These are phyloP conservation scores for Capreolus pygargus DNA, from an alignment of 2,113 vertebrate genomes.

Conservation along the genomic window DNA sequence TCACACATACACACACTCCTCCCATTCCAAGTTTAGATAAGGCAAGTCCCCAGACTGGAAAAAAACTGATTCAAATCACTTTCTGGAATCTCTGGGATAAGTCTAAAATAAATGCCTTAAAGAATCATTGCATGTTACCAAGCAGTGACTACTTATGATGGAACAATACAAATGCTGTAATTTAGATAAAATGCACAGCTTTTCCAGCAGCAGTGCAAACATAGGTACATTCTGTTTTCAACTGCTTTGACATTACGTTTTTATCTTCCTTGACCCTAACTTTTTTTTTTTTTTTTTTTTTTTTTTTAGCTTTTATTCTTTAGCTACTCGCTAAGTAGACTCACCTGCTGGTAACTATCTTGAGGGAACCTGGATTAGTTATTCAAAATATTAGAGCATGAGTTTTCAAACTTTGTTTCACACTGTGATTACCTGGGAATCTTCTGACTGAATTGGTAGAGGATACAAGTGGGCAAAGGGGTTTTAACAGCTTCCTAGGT, in stretches of 20 bases:
- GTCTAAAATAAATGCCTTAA: conserved; percentile 12
- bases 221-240: background rate
- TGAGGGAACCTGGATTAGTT: background rate
- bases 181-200: background rate
- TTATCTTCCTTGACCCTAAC: background rate
- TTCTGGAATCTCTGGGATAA: background rate
- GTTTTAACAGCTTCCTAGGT: background rate
- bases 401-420: background rate
- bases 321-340: background rate
- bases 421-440: background rate
- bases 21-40: background rate
- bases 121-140: background rate
- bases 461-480: background rate
- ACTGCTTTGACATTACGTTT: background rate
- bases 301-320: background rate
- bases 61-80: background rate
- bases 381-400: background rate
- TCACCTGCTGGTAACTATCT: background rate
- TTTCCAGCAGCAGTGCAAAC: background rate
- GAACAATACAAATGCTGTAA: background rate
- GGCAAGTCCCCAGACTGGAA: background rate
- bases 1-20: background rate
- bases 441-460: conserved; percentile 15
- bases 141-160: background rate
- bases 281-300: no score